Conservation (phyloP, 1,140 invertebrate genomes). For the Caenorhabditis brenneri region DNA sequence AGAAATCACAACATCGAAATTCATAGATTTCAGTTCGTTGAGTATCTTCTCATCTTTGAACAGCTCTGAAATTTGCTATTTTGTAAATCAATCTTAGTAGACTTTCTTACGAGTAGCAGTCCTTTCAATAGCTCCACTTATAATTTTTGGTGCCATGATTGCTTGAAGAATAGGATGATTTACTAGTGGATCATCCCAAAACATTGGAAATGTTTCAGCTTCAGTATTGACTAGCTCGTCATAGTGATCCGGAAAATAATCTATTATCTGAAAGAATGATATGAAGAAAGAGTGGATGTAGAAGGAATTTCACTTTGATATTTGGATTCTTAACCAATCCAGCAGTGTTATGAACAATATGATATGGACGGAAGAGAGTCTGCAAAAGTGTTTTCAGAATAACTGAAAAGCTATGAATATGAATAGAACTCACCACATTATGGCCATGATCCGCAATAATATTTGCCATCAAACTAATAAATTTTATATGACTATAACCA, state of each 20-base stretch:
- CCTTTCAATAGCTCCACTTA: neutral
- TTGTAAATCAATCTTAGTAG: neutral
- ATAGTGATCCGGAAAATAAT: neutral
- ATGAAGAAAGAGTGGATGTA: no score
- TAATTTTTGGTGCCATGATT: neutral
- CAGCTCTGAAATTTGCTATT: neutral
- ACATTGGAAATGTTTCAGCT: neutral
- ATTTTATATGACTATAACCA: neutral
- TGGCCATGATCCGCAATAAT: neutral
- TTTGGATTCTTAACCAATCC: conserved; percentile 10
- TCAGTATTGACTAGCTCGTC: neutral
- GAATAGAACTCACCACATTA: neutral
- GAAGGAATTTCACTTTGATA: neutral
- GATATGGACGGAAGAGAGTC: neutral
- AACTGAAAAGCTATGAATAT: neutral
- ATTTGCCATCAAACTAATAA: neutral
- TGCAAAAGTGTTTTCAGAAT: neutral
- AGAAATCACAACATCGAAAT: neutral
- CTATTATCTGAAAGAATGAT: neutral
- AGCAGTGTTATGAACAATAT: neutral
- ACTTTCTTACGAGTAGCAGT: neutral
- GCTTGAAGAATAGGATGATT: neutral
- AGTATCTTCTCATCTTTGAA: neutral
- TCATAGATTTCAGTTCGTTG: neutral
- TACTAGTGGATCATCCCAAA: neutral